Base-by-base conservation (phyloP, 1,140 invertebrate genomes). In the Cherax destructor region DNA sequence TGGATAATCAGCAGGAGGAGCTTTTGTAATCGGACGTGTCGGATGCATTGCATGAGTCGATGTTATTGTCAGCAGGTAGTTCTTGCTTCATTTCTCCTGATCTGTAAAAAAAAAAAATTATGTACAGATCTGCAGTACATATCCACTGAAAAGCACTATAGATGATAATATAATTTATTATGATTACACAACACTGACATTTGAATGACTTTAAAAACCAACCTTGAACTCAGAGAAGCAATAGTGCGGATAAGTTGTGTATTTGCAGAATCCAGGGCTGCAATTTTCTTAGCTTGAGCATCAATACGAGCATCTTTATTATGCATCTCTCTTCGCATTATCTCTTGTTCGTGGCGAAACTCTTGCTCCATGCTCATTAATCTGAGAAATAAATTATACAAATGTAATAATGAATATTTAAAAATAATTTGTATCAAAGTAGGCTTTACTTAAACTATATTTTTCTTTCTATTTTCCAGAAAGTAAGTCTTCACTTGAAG, bases 21-120 rank as follows among this genome's bases (percentile, higher is more conserved):
- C 91, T 88, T 72, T 92, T 92, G 59, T 88, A 87, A 65, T 92
- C 91, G 5, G 91, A 92, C 18, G 86, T 92, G 91, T 92, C 91
- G 9, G 91, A 92, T 4, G 91, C 91, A 41, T 87, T 92, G 86
- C 91, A 92, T 52, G 91, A 92, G 49, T 92, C 91, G 9, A 76
- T 76, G 56, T 61, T 81, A 0, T 52, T 13, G 49, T 92, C 91
- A 41, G 49, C 86, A 52, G 41, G 49, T n/a, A 61, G 24, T 52
- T 92, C 91, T 1, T 49, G 52, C 65, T 88, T 87, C 79, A 88
- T 74, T 41, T 92, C 91, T 47, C 61, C 79, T 18, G 91, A 72
- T 49, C 81, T 92, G 59, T n/a, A 52, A 21, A 50, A 79, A 50
- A 24, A 69, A 16, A 76, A 16, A 30, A n/a, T 3, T 1, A 50